phyloP scores from a whole-genome alignment of 2,888 invertebrate species.

The Synanthedon tipuliformis region DNA sequence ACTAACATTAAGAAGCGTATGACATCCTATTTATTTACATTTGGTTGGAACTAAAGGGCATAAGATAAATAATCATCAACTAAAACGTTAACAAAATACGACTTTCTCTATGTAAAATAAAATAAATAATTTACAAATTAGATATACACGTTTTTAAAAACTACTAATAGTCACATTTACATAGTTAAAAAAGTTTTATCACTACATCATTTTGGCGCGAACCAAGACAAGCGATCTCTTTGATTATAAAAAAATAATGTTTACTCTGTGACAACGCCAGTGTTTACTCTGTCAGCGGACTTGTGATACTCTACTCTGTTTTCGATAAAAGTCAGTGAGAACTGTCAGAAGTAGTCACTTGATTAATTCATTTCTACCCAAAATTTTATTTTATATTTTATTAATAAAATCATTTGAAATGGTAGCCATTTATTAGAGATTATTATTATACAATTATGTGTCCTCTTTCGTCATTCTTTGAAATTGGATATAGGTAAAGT shows the following conservation, averaged over 20 bases:
- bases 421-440: too few relatives aligned
- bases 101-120: conserved; percentile 69
- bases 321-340: too few relatives aligned
- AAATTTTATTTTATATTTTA: too few relatives aligned
- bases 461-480: too few relatives aligned
- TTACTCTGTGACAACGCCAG: too few relatives aligned
- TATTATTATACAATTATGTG: too few relatives aligned
- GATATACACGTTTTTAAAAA: conserved; percentile 49
- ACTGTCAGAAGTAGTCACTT: too few relatives aligned
- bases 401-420: too few relatives aligned
- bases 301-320: too few relatives aligned
- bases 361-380: too few relatives aligned
- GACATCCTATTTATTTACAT: conserved; percentile 63
- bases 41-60: conserved; percentile 57
- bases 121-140: conserved; percentile 68
- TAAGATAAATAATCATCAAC: conserved; percentile 65
- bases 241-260: not conserved
- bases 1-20: conserved; percentile 69
- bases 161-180: conserved; percentile 61
- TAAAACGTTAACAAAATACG: conserved; percentile 71
- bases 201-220: conserved; percentile 42
- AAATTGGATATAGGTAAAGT: too few relatives aligned
- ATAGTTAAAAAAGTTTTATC: conserved; percentile 41
- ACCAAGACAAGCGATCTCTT: conserved; percentile 30
- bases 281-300: too few relatives aligned